A percentile compares a stretch with the other conserved stretches of the same genome.
Conservation (phyloP, 2,888 invertebrate genomes). For the Chaetogeoica ovagalla region DNA sequence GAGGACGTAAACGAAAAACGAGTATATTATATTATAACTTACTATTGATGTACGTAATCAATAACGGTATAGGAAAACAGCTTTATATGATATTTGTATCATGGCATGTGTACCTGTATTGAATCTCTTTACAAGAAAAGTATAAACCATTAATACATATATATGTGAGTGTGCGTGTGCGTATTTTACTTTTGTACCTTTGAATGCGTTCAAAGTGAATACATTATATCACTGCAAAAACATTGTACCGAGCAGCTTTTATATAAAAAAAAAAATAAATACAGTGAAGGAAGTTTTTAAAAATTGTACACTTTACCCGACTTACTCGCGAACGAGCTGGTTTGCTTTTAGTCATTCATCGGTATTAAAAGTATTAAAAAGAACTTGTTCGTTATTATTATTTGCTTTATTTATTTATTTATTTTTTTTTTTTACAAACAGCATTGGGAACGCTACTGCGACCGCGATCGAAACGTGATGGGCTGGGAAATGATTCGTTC, state of each 20-base stretch:
- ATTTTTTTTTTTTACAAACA: constrained; percentile 6
- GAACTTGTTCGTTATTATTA: background rate
- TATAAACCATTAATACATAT: background rate
- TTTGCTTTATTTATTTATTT: no score
- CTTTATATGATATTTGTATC: background rate
- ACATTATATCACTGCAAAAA: no score
- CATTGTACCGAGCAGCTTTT: background rate
- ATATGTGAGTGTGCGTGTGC: no score
- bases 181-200: no score
- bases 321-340: background rate
- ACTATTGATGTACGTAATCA: no score
- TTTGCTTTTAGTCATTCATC: background rate
- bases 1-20: no score
- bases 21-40: no score
- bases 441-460: background rate
- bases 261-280: background rate
- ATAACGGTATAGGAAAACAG: no score
- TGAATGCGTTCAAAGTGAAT: background rate
- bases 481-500: constrained; percentile 17
- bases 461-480: background rate
- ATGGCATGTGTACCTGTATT: no score
- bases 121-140: background rate
- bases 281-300: background rate
- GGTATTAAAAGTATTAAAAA: background rate
- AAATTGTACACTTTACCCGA: background rate